These are phyloP conservation scores for Nudaria mundana DNA, from an alignment of 2,888 invertebrate genomes.

Conservation along the genomic window DNA sequence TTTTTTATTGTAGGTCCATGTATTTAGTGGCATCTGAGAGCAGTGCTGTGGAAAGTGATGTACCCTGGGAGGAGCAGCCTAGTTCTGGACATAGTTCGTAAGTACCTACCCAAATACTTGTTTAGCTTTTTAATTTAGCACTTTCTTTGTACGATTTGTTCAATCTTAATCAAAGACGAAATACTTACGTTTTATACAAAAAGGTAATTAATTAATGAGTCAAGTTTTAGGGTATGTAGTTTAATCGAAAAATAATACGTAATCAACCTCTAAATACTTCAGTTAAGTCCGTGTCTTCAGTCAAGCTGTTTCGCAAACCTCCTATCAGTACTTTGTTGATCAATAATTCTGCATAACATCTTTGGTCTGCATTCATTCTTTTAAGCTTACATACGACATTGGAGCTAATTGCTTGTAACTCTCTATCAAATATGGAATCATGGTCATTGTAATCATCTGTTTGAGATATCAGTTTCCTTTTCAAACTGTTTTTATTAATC, in stretches of 20 bases:
- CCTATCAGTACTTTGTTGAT: slow-evolving; percentile 46
- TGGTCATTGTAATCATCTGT: slow-evolving; percentile 11
- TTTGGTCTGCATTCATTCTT: slow-evolving; percentile 39
- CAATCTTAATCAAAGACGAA: too few relatives aligned
- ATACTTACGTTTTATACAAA: too few relatives aligned
- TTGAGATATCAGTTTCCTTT: slow-evolving; percentile 11
- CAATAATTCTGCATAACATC: slow-evolving; percentile 41
- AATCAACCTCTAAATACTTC: slow-evolving; percentile 20
- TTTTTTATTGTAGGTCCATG: slow-evolving; percentile 64
- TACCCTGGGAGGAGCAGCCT: slow-evolving; percentile 57
- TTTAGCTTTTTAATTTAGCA: too few relatives aligned
- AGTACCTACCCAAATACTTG: too few relatives aligned
- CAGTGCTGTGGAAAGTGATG: slow-evolving; percentile 74
- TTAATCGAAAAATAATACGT: too few relatives aligned
- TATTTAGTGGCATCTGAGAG: slow-evolving; percentile 74
- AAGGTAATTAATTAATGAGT: too few relatives aligned
- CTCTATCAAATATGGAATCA: slow-evolving; percentile 25
- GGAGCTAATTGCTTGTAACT: slow-evolving; percentile 41
- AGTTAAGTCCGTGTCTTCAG: slow-evolving; percentile 39
- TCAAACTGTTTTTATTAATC: slow-evolving; percentile 2
- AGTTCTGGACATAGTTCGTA: slow-evolving; percentile 68
- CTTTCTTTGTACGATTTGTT: too few relatives aligned
- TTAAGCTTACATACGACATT: slow-evolving; percentile 45
- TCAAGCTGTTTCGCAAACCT: slow-evolving; percentile 37
- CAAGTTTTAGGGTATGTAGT: too few relatives aligned